Evolutionary conservation across 2,888 invertebrate species (phyloP), one percentile per base, ranked within the genome.

Genomic region (Bellardia bayeri): DNA sequence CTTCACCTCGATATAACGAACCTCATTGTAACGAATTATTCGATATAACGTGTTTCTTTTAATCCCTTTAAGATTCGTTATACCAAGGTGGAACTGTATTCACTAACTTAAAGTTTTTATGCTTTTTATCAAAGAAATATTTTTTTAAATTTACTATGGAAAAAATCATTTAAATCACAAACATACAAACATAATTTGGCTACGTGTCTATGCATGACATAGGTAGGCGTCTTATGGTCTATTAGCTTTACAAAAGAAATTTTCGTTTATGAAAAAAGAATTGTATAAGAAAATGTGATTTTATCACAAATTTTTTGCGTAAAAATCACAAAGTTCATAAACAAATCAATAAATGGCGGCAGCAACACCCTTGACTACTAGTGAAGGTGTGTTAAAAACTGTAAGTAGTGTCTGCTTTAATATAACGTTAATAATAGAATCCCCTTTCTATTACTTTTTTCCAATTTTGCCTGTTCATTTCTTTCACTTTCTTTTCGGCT

Each of bases 151-250:
- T 64, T 49, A 49, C 23, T 23, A 23, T 23, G 23, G 23, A 23
- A 23, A 23, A 23, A 23, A 23, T 23, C 23, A 23, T 23, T 23
- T 23, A 23, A 23, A 23, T 23, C 23, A 23, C 23, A 23, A 23
- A 37, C 16, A 64, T 16, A 40, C 63, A 76, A 76, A 54, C 64
- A 51, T 49, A 71, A 71, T 56, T 71, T 23, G 16, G 37, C 61
- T 71, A 71, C 63, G 69, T 71, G 71, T 71, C 63, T 72, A 45
- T 69, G 79, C 68, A 79, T 61, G 45, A 69, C 58, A 61, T 61
- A 71, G 80, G 71, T 61, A 71, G 80, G 71, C 63, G 80, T 63
- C 80, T 71, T 71, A 80, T 40, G 40, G 80, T 80, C 71, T 80
- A 56, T 66, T 23, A 23, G 23, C 37, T 37, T 54, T 51, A 9